Conservation (phyloP, 2,888 invertebrate species). For the Zeuzera pyrina region DNA sequence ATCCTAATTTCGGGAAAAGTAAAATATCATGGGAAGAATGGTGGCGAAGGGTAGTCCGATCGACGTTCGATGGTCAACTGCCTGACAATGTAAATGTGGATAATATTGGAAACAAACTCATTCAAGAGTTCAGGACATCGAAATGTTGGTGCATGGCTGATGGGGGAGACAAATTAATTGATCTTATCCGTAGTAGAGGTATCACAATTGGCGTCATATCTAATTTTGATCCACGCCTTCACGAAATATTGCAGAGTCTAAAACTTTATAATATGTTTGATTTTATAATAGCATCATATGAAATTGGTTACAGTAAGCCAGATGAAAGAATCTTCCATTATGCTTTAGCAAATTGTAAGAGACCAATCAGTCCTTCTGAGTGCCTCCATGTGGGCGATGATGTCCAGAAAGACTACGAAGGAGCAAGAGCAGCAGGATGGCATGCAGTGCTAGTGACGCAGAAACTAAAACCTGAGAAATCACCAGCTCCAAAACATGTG, state of each 20-base stretch:
- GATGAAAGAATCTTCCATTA: slow-evolving; percentile 78
- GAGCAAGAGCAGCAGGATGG: slow-evolving; percentile 84
- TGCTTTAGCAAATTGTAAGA: slow-evolving; percentile 67
- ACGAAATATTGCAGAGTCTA: slow-evolving; percentile 76
- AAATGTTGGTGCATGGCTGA: slow-evolving; percentile 81
- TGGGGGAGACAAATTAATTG: slow-evolving; percentile 77
- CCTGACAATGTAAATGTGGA: slow-evolving; percentile 28
- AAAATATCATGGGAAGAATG: slow-evolving; percentile 84
- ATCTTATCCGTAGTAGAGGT: slow-evolving; percentile 62
- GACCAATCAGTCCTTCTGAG: slow-evolving; percentile 66
- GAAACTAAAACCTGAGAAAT: slow-evolving; percentile 18
- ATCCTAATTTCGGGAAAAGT: slow-evolving; percentile 86
- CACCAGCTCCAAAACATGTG: slow-evolving; percentile 28
- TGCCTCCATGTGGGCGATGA: slow-evolving; percentile 90
- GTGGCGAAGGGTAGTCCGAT: slow-evolving; percentile 83
- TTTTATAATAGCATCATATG: slow-evolving; percentile 87
- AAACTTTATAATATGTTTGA: slow-evolving; percentile 81
- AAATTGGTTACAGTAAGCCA: slow-evolving; percentile 83
- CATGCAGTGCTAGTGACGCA: slow-evolving; percentile 65
- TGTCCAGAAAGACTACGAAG: slow-evolving; percentile 81
- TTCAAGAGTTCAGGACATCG: slow-evolving; percentile 79
- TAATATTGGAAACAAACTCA: slow-evolving; percentile 72
- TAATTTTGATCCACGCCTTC: slow-evolving; percentile 89
- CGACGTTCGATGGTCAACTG: slow-evolving; percentile 75
- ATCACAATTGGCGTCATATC: slow-evolving; percentile 83